Percentiles rank a stretch among this genome's conserved stretches.
Evolutionary conservation across 2,797 vertebrate species (phyloP).

Genomic region (Pelodytes ibericus): DNA sequence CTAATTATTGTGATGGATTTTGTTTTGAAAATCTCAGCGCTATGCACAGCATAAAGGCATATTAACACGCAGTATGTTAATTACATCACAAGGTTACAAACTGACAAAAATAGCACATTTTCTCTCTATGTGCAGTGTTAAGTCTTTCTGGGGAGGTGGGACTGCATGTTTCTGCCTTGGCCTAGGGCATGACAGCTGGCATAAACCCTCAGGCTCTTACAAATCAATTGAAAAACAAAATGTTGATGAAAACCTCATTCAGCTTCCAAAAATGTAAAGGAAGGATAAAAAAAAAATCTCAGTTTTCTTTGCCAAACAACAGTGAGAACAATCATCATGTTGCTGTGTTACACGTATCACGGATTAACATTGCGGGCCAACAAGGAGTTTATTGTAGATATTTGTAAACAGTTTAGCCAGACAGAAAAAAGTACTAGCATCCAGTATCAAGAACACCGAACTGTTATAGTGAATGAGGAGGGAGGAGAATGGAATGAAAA

Average conservation of each 20-base stretch:
- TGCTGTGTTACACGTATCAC: slow-evolving; percentile 29
- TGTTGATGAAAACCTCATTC: slow-evolving; percentile 39
- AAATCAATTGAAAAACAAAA: slow-evolving; percentile 43
- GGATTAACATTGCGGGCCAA: slow-evolving; percentile 43
- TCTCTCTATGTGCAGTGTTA: slow-evolving; percentile 9
- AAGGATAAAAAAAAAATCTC: slow-evolving; percentile 34
- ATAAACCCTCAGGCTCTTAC: slow-evolving; percentile 51
- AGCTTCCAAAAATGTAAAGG: slow-evolving; percentile 55
- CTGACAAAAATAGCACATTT: slow-evolving; percentile 20
- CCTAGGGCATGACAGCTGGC: slow-evolving; percentile 55
- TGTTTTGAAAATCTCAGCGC: too few species aligned
- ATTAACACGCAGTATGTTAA: slow-evolving; percentile 16
- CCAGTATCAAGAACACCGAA: background rate
- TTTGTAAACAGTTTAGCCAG: slow-evolving; percentile 38
- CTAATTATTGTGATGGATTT: too few species aligned
- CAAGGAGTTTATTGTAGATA: slow-evolving; percentile 27
- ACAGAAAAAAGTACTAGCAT: slow-evolving; percentile 24
- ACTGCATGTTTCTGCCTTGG: slow-evolving; percentile 40
- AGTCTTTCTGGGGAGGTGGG: slow-evolving; percentile 34
- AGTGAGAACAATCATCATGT: slow-evolving; percentile 41
- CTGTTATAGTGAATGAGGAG: background rate
- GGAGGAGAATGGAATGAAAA: background rate
- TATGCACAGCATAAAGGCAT: too few species aligned
- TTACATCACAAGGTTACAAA: slow-evolving; percentile 28
- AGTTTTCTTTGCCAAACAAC: slow-evolving; percentile 15